Evolutionary conservation across 1,140 invertebrate genomes (phyloP).

Genomic region (Phymorhynchus buccinoides): DNA sequence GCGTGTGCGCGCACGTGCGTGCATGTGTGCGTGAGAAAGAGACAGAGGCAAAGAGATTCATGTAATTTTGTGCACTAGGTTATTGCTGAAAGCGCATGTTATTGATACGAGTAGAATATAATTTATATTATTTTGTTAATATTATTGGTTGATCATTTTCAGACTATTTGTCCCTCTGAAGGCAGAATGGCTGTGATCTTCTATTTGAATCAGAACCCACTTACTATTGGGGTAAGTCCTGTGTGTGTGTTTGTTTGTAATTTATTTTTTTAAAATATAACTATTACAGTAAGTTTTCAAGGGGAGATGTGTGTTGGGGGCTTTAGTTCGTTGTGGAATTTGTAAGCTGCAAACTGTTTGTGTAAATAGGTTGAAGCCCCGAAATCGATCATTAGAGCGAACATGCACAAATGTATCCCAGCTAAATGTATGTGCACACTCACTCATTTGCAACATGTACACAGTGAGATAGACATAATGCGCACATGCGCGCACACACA

Average conservation of each 20-base stretch:
- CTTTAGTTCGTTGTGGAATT: too few relatives aligned
- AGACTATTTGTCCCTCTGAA: constrained; percentile 63
- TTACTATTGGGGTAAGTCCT: constrained; percentile 57
- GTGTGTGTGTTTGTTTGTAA: background rate
- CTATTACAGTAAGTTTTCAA: too few relatives aligned
- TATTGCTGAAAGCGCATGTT: background rate
- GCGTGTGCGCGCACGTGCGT: background rate
- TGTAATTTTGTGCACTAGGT: background rate
- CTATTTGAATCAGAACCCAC: constrained; percentile 57
- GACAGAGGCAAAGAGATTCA: background rate
- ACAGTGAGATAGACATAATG: too few relatives aligned
- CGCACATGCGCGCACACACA: too few relatives aligned
- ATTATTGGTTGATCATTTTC: constrained; percentile 37
- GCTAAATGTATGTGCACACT: too few relatives aligned
- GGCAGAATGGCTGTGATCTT: constrained; percentile 52
- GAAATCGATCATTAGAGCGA: too few relatives aligned
- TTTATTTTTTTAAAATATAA: too few relatives aligned
- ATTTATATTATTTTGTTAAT: constrained; percentile 14
- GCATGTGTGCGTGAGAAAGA: constrained; percentile 4
- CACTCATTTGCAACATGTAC: too few relatives aligned
- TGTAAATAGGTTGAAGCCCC: too few relatives aligned
- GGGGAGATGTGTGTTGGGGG: too few relatives aligned
- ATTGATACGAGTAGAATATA: background rate
- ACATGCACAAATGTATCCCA: too few relatives aligned
- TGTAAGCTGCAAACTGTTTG: too few relatives aligned